Percentiles rank a stretch among this genome's conserved stretches.
These are phyloP conservation scores for Menura novaehollandiae DNA, from an alignment of 2,113 vertebrate species.

Conservation along the genomic window DNA sequence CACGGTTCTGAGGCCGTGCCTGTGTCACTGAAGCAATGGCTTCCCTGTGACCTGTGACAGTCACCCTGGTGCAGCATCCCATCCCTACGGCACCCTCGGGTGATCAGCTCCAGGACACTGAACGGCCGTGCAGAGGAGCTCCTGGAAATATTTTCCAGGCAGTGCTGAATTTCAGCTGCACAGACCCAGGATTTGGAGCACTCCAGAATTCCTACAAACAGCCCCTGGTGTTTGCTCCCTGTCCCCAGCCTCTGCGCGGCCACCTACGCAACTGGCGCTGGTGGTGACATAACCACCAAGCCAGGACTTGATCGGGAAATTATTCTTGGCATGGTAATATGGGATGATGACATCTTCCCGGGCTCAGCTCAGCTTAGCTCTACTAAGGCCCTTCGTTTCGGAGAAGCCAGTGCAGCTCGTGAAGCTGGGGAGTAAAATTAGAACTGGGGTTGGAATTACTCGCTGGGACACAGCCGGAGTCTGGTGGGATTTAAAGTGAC, in stretches of 20 bases:
- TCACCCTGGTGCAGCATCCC: neutral
- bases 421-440: neutral
- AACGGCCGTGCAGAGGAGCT: accelerated
- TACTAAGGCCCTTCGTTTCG: accelerated
- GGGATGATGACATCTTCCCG: neutral
- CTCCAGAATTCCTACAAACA: neutral
- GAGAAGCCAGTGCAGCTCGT: neutral
- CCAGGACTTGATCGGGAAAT: neutral
- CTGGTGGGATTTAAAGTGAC: neutral
- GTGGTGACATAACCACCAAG: neutral
- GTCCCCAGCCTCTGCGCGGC: accelerated
- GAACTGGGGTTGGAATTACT: neutral
- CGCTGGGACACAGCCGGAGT: neutral
- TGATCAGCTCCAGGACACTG: neutral
- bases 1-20: accelerated
- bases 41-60: neutral
- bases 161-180: neutral
- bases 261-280: accelerated
- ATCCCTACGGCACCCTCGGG: accelerated
- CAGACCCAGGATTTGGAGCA: neutral
- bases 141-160: accelerated
- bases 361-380: neutral
- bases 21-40: neutral
- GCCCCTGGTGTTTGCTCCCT: neutral
- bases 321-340: neutral